phyloP scores from a whole-genome alignment of 2,113 vertebrate genomes.

The Thymallus thymallus region DNA sequence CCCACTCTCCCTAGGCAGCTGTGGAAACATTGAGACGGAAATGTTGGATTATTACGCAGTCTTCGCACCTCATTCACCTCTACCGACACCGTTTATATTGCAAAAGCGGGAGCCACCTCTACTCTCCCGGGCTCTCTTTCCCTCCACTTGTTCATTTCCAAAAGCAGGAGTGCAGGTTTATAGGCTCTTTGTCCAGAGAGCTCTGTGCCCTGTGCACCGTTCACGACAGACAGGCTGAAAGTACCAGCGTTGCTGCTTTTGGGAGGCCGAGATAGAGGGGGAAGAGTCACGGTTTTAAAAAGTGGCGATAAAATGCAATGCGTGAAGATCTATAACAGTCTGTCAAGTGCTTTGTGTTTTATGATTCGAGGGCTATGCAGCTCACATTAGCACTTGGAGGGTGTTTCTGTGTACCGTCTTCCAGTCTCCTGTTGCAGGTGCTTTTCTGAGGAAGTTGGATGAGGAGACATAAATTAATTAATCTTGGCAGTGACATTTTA shows the following conservation, averaged over 20 bases:
- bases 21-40: conserved; percentile 1
- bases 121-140: not conserved
- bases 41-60: not conserved
- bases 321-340: too few species aligned
- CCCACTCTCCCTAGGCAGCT: not conserved
- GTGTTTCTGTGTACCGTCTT: too few species aligned
- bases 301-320: too few species aligned
- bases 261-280: not conserved
- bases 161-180: not conserved
- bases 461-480: too few species aligned
- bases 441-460: too few species aligned
- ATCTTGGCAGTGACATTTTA: too few species aligned
- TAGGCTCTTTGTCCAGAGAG: not conserved
- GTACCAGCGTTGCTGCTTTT: not conserved
- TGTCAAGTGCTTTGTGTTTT: too few species aligned
- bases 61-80: conserved; percentile 1
- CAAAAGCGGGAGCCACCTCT: not conserved
- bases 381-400: too few species aligned
- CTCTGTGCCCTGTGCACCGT: not conserved
- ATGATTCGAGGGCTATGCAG: not conserved
- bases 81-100: not conserved
- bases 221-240: not conserved
- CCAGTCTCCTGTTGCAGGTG: too few species aligned
- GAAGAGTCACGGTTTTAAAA: not conserved
- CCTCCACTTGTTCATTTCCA: not conserved